A percentile compares a stretch with the other conserved stretches of the same genome.
phyloP scores from a whole-genome alignment of 2,797 vertebrate species.

The Notoglanidium macrostoma region DNA sequence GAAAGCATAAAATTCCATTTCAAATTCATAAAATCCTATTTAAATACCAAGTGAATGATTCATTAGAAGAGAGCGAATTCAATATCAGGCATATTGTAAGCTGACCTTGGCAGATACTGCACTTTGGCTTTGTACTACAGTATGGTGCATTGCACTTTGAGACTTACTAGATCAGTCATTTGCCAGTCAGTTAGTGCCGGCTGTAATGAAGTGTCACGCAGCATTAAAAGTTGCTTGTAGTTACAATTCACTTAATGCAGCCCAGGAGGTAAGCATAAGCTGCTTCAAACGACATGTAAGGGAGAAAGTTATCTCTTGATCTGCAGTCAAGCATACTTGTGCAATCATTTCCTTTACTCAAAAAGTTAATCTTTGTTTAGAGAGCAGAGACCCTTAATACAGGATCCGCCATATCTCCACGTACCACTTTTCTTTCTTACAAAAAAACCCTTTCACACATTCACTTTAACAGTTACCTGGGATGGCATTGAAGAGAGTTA shows the following conservation, averaged over 20 bases:
- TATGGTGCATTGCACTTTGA: background rate
- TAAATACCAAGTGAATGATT: no score
- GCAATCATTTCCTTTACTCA: background rate
- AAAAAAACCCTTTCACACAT: background rate
- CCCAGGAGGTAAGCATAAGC: background rate
- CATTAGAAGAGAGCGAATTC: no score
- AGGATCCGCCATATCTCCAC: background rate
- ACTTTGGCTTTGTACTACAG: no score
- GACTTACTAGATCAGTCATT: background rate
- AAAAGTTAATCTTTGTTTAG: background rate
- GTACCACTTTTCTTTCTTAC: background rate
- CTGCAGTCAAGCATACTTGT: background rate
- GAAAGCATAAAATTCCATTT: no score
- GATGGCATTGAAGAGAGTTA: background rate
- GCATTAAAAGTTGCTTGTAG: background rate
- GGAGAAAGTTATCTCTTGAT: background rate
- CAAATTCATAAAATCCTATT: no score
- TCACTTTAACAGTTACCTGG: background rate
- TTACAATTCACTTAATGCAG: background rate
- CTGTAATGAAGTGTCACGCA: background rate
- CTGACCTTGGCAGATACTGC: no score
- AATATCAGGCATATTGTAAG: no score
- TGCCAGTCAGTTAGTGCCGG: background rate
- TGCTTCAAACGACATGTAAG: background rate
- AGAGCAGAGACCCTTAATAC: background rate